These are phyloP conservation scores for Machimus atricapillus DNA, from an alignment of 2,888 invertebrate species.

Conservation along the genomic window DNA sequence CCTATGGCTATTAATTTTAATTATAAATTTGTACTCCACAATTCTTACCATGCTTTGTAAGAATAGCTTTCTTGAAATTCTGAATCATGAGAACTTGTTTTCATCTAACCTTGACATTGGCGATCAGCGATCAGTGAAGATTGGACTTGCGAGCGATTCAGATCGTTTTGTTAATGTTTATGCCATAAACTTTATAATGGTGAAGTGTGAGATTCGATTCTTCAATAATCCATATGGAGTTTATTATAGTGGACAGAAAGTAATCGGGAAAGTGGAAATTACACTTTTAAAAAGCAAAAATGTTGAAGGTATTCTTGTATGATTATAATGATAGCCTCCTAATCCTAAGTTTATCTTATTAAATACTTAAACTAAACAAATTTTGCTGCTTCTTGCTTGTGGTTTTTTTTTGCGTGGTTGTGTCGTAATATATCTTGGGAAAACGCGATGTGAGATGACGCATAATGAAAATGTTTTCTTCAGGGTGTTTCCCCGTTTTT, in stretches of 20 bases:
- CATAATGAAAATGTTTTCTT: neutral
- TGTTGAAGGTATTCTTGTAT: conserved; percentile 46
- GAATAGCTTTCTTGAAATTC: neutral
- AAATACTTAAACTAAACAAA: neutral
- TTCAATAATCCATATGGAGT: conserved; percentile 54
- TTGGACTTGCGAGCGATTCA: neutral
- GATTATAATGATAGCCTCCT: neutral
- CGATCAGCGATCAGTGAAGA: neutral
- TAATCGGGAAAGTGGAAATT: conserved; percentile 50
- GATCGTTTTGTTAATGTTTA: neutral
- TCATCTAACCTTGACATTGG: neutral
- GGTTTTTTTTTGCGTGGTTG: neutral
- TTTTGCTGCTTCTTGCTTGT: neutral
- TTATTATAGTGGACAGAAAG: conserved; percentile 56
- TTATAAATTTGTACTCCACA: neutral
- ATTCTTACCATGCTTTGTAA: neutral
- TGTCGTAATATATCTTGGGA: neutral
- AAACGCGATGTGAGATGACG: neutral
- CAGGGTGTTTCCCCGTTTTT: neutral
- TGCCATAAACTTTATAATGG: conserved; percentile 48
- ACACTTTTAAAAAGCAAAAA: conserved; percentile 48
- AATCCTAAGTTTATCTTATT: neutral
- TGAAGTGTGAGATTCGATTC: conserved; percentile 55
- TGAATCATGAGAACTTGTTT: neutral
- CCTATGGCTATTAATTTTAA: too few relatives aligned